Evolutionary conservation across 2,888 invertebrate genomes (phyloP).

Genomic region (Marronus borbonicus): DNA sequence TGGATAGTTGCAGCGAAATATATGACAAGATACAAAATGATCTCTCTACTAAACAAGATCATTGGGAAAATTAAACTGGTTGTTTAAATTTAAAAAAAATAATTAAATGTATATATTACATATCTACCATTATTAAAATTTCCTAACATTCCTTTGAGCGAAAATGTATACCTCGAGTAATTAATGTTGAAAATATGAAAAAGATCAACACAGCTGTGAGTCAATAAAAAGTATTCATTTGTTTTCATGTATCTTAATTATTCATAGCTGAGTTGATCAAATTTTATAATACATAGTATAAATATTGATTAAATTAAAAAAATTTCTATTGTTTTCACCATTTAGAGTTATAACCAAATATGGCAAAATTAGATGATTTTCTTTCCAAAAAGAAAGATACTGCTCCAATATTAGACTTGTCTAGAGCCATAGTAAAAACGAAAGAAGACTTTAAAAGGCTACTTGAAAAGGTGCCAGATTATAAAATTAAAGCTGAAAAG

Average conservation of each 20-base stretch:
- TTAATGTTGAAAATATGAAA: neutral
- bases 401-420: slow-evolving; percentile 87
- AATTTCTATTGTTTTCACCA: neutral
- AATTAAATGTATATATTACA: neutral
- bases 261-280: neutral
- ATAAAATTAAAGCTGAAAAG: slow-evolving; percentile 90
- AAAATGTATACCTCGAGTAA: slow-evolving; percentile 6
- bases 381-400: slow-evolving; percentile 89
- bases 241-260: neutral
- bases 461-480: slow-evolving; percentile 91
- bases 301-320: neutral
- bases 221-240: neutral
- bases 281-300: neutral
- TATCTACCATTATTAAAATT: neutral
- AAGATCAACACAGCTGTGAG: neutral
- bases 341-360: slow-evolving; percentile 56
- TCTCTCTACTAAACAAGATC: slow-evolving; percentile 71
- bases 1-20: slow-evolving; percentile 58
- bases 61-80: slow-evolving; percentile 69
- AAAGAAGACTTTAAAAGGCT: slow-evolving; percentile 88
- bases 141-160: neutral
- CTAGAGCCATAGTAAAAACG: slow-evolving; percentile 83
- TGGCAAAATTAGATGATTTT: slow-evolving; percentile 86
- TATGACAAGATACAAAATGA: slow-evolving; percentile 49
- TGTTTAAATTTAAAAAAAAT: neutral